Percentiles rank a stretch among this genome's conserved stretches.
Evolutionary conservation across 1,140 invertebrate genomes (phyloP).

Genomic region (Brachionus asplanchnoidis): DNA sequence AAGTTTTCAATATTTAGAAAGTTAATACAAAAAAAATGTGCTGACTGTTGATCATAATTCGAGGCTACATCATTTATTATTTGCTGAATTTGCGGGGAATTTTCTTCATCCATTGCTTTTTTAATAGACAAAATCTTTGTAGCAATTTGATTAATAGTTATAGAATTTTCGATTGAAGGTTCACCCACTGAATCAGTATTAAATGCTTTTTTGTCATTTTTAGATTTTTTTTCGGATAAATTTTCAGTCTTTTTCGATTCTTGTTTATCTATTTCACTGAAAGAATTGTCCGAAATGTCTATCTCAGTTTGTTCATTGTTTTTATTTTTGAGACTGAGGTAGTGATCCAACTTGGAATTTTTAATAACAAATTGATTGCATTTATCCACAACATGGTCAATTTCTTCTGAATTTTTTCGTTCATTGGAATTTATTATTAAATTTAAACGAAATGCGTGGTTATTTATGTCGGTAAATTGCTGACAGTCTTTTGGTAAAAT

Average conservation of each 20-base stretch:
- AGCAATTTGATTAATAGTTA: neutral
- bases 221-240: neutral
- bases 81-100: neutral
- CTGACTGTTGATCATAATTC: neutral
- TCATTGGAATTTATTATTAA: neutral
- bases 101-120: neutral
- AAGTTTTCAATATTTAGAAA: conserved; percentile 1
- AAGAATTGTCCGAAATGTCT: neutral
- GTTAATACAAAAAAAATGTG: neutral
- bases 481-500: neutral
- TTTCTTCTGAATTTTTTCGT: neutral
- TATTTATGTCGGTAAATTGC: neutral
- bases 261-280: neutral
- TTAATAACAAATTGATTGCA: neutral
- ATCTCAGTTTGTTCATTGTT: neutral
- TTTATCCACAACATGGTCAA: neutral
- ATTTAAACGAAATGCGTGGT: neutral
- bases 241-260: neutral
- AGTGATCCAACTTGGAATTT: neutral
- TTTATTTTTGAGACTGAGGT: neutral
- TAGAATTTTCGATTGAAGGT: neutral
- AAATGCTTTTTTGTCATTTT: neutral
- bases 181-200: neutral
- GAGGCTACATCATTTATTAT: neutral
- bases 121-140: neutral